These are phyloP conservation scores for Popillia japonica DNA, from an alignment of 1,140 invertebrate genomes.

Conservation along the genomic window DNA sequence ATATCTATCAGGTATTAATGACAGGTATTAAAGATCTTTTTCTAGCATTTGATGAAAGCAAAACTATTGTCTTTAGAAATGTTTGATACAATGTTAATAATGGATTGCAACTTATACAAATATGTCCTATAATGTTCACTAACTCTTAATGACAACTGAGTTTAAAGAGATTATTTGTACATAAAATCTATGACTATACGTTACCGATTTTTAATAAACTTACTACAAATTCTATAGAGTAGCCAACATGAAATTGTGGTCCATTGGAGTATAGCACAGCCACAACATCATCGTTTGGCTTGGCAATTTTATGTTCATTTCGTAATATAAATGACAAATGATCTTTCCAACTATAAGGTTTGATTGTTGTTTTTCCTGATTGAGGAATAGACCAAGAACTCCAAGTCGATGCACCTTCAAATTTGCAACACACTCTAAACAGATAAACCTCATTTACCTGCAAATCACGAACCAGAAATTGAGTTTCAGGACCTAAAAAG, in stretches of 20 bases:
- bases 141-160: too few species aligned
- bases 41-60: too few species aligned
- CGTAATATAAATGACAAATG: slow-evolving; percentile 46
- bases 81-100: too few species aligned
- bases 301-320: slow-evolving; percentile 51
- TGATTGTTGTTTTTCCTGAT: slow-evolving; percentile 47
- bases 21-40: too few species aligned
- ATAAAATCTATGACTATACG: too few species aligned
- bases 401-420: slow-evolving; percentile 51
- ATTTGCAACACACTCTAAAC: slow-evolving; percentile 55
- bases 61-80: too few species aligned
- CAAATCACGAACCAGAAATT: slow-evolving; percentile 51
- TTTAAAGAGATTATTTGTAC: too few species aligned
- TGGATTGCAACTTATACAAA: too few species aligned
- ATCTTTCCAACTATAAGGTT: slow-evolving; percentile 49
- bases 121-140: too few species aligned
- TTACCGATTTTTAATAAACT: slow-evolving; percentile 34
- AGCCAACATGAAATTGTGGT: slow-evolving; percentile 47
- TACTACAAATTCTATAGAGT: slow-evolving; percentile 55
- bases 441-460: slow-evolving; percentile 50
- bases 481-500: slow-evolving; percentile 49
- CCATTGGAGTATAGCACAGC: slow-evolving; percentile 49
- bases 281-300: slow-evolving; percentile 33
- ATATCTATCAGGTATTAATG: too few species aligned
- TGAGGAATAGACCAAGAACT: slow-evolving; percentile 54